Evolutionary conservation across 2,888 invertebrate genomes (phyloP), one percentile per base, ranked within the genome.

Genomic region (Halictus quadricinctus): DNA sequence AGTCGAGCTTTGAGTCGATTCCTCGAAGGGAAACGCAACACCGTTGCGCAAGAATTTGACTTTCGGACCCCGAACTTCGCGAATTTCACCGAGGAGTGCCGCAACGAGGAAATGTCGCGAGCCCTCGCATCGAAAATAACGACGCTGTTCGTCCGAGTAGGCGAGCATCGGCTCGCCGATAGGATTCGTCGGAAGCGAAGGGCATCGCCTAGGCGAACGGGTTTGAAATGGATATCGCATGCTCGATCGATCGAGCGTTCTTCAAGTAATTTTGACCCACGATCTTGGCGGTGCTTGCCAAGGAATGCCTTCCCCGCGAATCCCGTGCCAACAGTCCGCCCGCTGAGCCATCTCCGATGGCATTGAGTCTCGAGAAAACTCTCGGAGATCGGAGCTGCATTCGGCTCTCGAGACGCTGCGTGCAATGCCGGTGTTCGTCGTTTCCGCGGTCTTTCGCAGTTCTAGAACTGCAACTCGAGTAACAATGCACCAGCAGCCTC

Each of bases 211-310:
- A 76, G 43, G 58, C 50, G 25, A 18, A 74, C 54, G n/a, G n/a
- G 60, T 50, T 85, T 77, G 74, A 75, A 75, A 66, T 29, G 80
- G 48, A 80, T 84, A 84, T 80, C 66, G 76, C 80, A 58, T 76
- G 60, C 29, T 50, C 85, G 85, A 80, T 85, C 78, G 85, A 78
- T 85, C 77, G 83, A 75, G 66, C 69, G 66, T 83, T 76, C 69
- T 79, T 90, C 72, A 72, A 81, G 72, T 76, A 76, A 85, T 77
- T 81, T 83, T 85, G 83, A 79, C 69, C 85, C 60, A 64, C 79
- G 79, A 85, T 80, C 78, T 18, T 21, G 54, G 48, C 69, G 74
- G 72, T 21, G 74, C 58, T 81, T 81, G 85, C 85, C 85, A 85
- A 85, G 85, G 80, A 85, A 85, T 85, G 72, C 72, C 78, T 46